Evolutionary conservation across 1,140 invertebrate genomes (phyloP).

Genomic region (Choristoneura fumiferana): DNA sequence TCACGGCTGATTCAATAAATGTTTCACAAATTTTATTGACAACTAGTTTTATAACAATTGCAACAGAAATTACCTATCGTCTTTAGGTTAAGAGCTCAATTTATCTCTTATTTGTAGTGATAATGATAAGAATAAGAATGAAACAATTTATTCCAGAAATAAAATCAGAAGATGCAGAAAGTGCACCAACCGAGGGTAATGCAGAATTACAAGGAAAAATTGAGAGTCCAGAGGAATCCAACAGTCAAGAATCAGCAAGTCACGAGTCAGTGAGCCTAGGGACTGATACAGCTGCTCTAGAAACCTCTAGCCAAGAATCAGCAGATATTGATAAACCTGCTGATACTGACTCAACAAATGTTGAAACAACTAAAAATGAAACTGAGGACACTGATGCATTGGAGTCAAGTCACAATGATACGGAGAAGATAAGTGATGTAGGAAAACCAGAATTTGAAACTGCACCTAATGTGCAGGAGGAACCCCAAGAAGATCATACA

Average conservation of each 20-base stretch:
- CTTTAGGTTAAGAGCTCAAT: too few species aligned
- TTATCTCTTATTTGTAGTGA: too few species aligned
- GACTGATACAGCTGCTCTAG: background rate
- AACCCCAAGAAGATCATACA: constrained; percentile 65
- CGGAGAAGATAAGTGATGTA: constrained; percentile 38
- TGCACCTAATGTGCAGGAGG: constrained; percentile 63
- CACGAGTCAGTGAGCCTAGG: too few species aligned
- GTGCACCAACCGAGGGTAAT: background rate
- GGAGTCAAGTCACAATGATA: constrained; percentile 19
- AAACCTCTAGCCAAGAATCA: background rate
- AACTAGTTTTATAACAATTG: too few species aligned
- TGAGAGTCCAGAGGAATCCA: constrained; percentile 29
- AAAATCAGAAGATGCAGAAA: constrained; percentile 6
- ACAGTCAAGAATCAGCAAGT: constrained; percentile 31
- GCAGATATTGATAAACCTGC: background rate
- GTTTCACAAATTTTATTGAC: too few species aligned
- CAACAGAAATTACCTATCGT: too few species aligned
- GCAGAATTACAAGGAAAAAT: background rate
- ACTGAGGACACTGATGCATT: constrained; percentile 23
- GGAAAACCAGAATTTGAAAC: constrained; percentile 67
- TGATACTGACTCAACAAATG: too few species aligned
- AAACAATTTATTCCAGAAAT: background rate
- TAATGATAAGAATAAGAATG: background rate
- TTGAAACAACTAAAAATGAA: constrained; percentile 14
- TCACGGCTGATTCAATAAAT: too few species aligned